Evolutionary conservation across 1,140 invertebrate species (phyloP).

Genomic region (Lepidurus apus): DNA sequence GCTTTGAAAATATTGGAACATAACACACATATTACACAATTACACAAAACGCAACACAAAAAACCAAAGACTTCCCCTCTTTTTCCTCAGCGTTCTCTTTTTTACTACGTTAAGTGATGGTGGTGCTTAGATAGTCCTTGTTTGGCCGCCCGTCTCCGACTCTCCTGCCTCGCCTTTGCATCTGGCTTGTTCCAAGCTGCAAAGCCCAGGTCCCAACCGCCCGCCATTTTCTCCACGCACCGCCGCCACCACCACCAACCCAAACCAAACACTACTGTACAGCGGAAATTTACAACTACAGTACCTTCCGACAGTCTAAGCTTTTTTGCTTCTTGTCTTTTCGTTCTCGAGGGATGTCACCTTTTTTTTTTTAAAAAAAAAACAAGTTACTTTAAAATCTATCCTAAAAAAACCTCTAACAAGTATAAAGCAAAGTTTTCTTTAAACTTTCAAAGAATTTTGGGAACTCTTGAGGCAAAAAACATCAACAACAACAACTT

Average conservation of each 20-base stretch:
- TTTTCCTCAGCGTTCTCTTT: background rate
- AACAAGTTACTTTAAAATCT: too few species aligned
- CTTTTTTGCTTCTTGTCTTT: too few species aligned
- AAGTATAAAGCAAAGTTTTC: too few species aligned
- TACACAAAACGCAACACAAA: background rate
- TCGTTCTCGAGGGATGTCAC: too few species aligned
- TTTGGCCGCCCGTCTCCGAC: background rate
- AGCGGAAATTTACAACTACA: background rate
- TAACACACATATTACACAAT: background rate
- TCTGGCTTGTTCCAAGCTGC: background rate
- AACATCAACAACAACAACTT: too few species aligned
- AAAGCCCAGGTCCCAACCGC: slow-evolving; percentile 5
- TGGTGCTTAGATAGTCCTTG: slow-evolving; percentile 8
- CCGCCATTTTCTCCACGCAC: slow-evolving; percentile 20
- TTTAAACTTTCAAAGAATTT: too few species aligned
- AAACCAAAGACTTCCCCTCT: background rate
- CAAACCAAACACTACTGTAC: background rate
- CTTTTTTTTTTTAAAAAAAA: too few species aligned
- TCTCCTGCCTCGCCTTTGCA: background rate
- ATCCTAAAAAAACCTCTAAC: too few species aligned
- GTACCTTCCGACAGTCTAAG: background rate
- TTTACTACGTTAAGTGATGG: background rate
- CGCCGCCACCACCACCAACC: background rate
- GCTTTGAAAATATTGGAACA: background rate
- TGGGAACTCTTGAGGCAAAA: too few species aligned